These are phyloP conservation scores for Encarsia formosa DNA, from an alignment of 2,888 invertebrate genomes.

Conservation along the genomic window DNA sequence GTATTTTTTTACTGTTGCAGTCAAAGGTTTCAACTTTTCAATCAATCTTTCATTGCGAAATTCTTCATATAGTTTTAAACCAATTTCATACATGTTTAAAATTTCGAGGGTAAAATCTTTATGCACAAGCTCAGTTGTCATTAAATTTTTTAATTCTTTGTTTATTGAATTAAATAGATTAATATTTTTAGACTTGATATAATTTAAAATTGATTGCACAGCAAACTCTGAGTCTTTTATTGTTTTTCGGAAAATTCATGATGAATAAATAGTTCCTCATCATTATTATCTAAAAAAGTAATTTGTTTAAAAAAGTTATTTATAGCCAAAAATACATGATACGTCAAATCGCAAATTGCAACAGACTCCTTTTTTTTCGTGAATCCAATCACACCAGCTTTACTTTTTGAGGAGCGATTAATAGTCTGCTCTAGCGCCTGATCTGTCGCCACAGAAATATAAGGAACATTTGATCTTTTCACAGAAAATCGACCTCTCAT, in stretches of 20 bases:
- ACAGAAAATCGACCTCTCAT: constrained; percentile 8
- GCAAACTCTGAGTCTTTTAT: not conserved
- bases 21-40: not conserved
- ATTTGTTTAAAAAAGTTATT: constrained; percentile 10
- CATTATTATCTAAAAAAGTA: not conserved
- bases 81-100: not conserved
- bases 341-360: constrained; percentile 7
- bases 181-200: not conserved
- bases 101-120: not conserved
- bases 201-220: not conserved
- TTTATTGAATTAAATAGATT: not conserved
- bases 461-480: constrained; percentile 6
- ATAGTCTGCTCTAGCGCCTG: constrained; percentile 17
- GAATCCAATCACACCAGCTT: constrained; percentile 3
- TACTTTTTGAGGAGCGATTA: constrained; percentile 9
- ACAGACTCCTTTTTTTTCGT: constrained; percentile 10
- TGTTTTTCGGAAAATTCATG: not conserved
- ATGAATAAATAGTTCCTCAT: not conserved
- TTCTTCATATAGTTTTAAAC: not conserved
- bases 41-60: not conserved
- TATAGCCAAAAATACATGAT: constrained; percentile 5
- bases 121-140: constrained; percentile 1
- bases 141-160: not conserved
- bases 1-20: not conserved
- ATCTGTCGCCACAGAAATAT: constrained; percentile 14